Conservation (phyloP, 2,888 invertebrate genomes). For the Amphipyra tragopoginis region DNA sequence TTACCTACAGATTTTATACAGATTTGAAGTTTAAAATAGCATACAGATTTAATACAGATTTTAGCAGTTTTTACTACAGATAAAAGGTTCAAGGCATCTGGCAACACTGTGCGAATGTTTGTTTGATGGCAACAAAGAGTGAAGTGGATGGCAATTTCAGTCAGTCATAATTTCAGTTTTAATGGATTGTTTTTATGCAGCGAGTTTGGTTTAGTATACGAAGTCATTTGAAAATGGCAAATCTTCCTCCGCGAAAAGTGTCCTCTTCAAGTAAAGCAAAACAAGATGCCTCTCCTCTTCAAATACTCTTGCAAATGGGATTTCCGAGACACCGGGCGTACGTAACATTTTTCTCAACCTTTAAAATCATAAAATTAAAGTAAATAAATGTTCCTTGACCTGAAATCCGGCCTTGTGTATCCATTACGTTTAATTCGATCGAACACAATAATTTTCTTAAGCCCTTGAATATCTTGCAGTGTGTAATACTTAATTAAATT, state of each 20-base stretch:
- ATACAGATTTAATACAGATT: too few relatives aligned
- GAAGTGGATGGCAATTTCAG: too few relatives aligned
- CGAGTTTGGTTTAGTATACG: constrained; percentile 62
- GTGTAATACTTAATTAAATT: neutral
- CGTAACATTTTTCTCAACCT: constrained; percentile 77
- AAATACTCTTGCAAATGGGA: constrained; percentile 96
- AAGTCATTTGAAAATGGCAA: constrained; percentile 90
- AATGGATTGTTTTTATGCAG: constrained; percentile 66
- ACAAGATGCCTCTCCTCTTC: constrained; percentile 93
- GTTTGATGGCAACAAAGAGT: constrained; percentile 31
- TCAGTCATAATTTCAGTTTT: constrained; percentile 17
- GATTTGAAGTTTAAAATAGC: too few relatives aligned
- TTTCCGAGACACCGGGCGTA: constrained; percentile 97
- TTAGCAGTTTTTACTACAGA: too few relatives aligned
- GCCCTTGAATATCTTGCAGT: neutral
- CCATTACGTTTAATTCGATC: neutral
- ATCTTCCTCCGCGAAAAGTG: constrained; percentile 94
- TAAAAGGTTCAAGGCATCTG: too few relatives aligned
- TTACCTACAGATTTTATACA: too few relatives aligned
- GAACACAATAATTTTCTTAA: neutral
- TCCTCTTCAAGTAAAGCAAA: constrained; percentile 93
- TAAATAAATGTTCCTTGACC: neutral
- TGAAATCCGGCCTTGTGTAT: neutral
- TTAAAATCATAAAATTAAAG: neutral
- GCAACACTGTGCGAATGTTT: too few relatives aligned